These are phyloP conservation scores for Passerculus sandwichensis DNA, from an alignment of 2,797 vertebrate species.

Conservation along the genomic window DNA sequence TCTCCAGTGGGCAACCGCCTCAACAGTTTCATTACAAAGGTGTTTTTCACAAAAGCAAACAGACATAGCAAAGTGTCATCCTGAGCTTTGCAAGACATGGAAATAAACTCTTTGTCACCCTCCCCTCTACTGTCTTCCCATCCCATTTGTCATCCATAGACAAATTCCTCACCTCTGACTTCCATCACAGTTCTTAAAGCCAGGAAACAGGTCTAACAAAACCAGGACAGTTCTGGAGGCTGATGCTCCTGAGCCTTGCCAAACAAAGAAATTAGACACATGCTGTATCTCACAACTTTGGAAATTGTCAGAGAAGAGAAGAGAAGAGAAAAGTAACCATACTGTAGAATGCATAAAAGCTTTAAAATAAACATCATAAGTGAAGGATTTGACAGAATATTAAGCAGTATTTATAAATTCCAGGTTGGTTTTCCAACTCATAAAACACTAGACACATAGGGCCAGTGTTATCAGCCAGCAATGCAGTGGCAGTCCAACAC, in stretches of 20 bases:
- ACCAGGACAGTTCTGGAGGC: background rate
- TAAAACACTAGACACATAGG: background rate
- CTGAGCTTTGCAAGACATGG: background rate
- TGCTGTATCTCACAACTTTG: background rate
- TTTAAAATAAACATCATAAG: background rate
- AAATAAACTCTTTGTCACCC: background rate
- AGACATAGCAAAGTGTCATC: background rate
- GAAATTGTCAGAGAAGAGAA: background rate
- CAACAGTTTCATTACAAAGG: background rate
- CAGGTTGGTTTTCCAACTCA: background rate
- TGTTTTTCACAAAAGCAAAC: background rate
- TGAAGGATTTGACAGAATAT: background rate
- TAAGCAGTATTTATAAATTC: background rate
- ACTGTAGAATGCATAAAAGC: background rate
- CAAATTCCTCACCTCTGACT: constrained; percentile 14
- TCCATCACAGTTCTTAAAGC: background rate
- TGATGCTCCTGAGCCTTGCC: background rate
- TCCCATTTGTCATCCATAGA: background rate
- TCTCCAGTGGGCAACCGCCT: background rate
- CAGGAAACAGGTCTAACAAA: background rate
- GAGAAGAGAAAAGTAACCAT: background rate
- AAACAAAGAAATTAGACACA: background rate
- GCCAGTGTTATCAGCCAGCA: background rate
- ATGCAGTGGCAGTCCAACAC: background rate
- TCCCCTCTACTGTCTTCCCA: background rate